phyloP scores from a whole-genome alignment of 2,888 invertebrate species.

The Caenorhabditis zanzibari region DNA sequence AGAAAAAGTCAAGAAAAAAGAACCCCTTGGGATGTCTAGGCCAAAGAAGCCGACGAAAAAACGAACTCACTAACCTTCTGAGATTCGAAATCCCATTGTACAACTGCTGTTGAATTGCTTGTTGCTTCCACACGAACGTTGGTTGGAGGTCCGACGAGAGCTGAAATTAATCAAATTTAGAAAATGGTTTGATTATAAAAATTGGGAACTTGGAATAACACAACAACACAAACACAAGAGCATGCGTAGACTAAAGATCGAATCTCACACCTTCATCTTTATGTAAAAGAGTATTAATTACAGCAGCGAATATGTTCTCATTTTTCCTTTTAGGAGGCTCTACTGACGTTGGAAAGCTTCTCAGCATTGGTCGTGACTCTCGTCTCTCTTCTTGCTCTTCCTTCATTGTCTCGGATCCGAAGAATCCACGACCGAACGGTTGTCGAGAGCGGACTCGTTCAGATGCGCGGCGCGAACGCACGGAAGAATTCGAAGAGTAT shows the following conservation, averaged over 20 bases:
- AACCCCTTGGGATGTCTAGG: conserved; percentile 43
- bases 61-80: conserved; percentile 64
- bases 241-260: not conserved
- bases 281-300: conserved; percentile 70
- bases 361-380: conserved; percentile 48
- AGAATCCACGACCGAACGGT: conserved; percentile 57
- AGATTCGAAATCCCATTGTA: conserved; percentile 83
- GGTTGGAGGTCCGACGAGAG: conserved; percentile 81
- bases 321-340: conserved; percentile 41
- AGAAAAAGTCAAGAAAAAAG: conserved; percentile 17
- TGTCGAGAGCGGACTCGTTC: conserved; percentile 58
- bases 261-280: conserved; percentile 55
- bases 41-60: not conserved
- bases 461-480: conserved; percentile 38
- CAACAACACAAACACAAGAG: conserved; percentile 1
- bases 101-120: conserved; percentile 80
- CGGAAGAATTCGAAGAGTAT: not conserved
- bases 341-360: conserved; percentile 52
- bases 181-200: not conserved
- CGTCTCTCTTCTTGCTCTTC: conserved; percentile 37
- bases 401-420: conserved; percentile 51
- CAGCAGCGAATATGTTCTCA: conserved; percentile 72
- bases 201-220: not conserved
- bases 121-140: conserved; percentile 82
- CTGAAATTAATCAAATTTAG: conserved; percentile 72